These are phyloP conservation scores for Peromyscus aztecus DNA, from an alignment of 2,797 vertebrate species.

Conservation along the genomic window DNA sequence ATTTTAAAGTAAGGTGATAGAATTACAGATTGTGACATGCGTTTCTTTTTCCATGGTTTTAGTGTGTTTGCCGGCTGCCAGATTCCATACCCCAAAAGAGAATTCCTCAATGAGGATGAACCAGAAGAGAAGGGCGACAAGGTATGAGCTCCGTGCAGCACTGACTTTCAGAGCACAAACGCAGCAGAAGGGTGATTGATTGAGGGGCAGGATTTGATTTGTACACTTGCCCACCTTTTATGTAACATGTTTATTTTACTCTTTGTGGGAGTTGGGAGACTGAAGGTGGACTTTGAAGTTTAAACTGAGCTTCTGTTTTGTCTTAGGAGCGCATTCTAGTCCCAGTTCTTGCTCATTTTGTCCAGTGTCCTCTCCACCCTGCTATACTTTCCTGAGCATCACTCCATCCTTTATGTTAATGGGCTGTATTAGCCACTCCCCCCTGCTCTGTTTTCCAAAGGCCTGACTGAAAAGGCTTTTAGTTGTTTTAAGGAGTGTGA, in stretches of 20 bases:
- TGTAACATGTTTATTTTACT: not conserved
- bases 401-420: not conserved
- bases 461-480: not conserved
- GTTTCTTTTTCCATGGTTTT: constrained; percentile 69
- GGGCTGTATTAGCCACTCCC: not conserved
- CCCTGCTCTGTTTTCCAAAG: not conserved
- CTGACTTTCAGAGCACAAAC: not conserved
- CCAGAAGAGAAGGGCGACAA: constrained; percentile 98
- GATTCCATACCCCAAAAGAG: constrained; percentile 98
- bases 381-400: not conserved
- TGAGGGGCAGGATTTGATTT: not conserved
- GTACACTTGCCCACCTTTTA: not conserved
- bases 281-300: not conserved
- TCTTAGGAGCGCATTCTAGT: not conserved
- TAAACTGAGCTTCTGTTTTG: not conserved
- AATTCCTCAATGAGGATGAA: constrained; percentile 98
- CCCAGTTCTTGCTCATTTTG: not conserved
- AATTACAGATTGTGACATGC: not conserved
- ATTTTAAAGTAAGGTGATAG: constrained; percentile 56
- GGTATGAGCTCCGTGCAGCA: constrained; percentile 86
- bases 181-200: not conserved
- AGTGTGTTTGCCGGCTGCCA: constrained; percentile 99
- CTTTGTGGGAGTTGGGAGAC: not conserved
- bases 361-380: not conserved
- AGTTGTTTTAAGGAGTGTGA: not conserved